Conservation (phyloP, 1,140 invertebrate species). For the Pinna nobilis region DNA sequence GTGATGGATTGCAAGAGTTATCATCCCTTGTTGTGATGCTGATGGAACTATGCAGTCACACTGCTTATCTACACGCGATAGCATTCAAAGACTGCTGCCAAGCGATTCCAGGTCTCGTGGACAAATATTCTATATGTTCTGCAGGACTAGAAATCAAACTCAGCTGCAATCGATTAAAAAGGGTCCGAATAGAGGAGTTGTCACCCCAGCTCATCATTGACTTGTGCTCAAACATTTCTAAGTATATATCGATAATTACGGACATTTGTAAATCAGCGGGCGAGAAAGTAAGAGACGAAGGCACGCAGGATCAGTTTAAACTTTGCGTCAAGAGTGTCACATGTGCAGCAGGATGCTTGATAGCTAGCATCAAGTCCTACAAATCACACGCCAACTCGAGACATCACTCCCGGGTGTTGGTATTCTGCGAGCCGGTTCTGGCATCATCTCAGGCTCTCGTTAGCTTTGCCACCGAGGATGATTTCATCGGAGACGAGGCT, state of each 20-base stretch:
- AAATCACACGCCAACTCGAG: constrained; percentile 48
- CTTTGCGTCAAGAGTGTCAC: constrained; percentile 66
- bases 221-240: constrained; percentile 61
- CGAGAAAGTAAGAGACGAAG: constrained; percentile 50
- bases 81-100: constrained; percentile 44
- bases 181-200: constrained; percentile 55
- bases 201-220: constrained; percentile 60
- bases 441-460: constrained; percentile 58
- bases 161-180: constrained; percentile 57
- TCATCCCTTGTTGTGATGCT: constrained; percentile 46
- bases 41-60: constrained; percentile 57
- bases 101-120: constrained; percentile 54
- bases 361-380: constrained; percentile 66
- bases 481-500: constrained; percentile 79
- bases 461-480: constrained; percentile 61
- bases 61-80: constrained; percentile 58
- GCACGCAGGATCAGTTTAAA: constrained; percentile 66
- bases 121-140: constrained; percentile 54
- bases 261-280: constrained; percentile 60
- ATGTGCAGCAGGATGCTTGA: constrained; percentile 60
- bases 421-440: constrained; percentile 64
- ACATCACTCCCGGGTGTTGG: constrained; percentile 52
- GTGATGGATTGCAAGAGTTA: constrained; percentile 48
- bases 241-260: constrained; percentile 58
- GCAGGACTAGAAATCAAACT: constrained; percentile 62